Evolutionary conservation across 1,140 invertebrate genomes (phyloP), one percentile per base, ranked within the genome.

Genomic region (Heterodera carotae): DNA sequence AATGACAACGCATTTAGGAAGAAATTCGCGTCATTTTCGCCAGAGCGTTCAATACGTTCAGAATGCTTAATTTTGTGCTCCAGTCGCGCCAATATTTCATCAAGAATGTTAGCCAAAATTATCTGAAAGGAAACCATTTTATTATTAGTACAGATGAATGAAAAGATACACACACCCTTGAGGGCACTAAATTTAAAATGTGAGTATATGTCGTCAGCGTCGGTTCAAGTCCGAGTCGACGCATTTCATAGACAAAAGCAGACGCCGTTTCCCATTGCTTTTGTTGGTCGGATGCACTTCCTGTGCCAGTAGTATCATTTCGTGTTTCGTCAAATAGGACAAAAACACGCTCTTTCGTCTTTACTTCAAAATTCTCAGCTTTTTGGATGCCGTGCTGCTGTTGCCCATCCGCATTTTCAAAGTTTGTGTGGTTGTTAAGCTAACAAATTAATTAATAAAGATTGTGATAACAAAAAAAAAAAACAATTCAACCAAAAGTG

Each of bases 41-140:
- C 48, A 27, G 33, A 10, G n/a, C 64, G 39, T 74, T 59, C 31
- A 29, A 74, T 64, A 18, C 18, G 29, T 10, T 72, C 56, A 15
- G 8, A 7, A 2, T 36, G 59, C 1, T 2, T 5, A 15, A 74
- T 25, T n/a, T 74, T 74, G 27, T 33, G 0, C 64, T 74, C 72
- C 25, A 74, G 34, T 27, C 34, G 27, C 31, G 56, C 10, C n/a
- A 74, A 62, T 31, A 64, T 62, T 64, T 74, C 72, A 39, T 74
- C 39, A 22, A 74, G 48, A 22, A 74, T 22, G 34, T 18, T 22
- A 6, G 31, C 29, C 25, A 31, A 34, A 12, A 31, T 18, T 22
- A 22, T n/a, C 48, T 56, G 15, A 43, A 43, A 12, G 18, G 5
- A 53, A 22, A 56, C 15, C 5, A 2, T 22, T 15, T 4, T 22